Evolutionary conservation across 2,888 invertebrate species (phyloP).

Genomic region (Fragum whitleyi): DNA sequence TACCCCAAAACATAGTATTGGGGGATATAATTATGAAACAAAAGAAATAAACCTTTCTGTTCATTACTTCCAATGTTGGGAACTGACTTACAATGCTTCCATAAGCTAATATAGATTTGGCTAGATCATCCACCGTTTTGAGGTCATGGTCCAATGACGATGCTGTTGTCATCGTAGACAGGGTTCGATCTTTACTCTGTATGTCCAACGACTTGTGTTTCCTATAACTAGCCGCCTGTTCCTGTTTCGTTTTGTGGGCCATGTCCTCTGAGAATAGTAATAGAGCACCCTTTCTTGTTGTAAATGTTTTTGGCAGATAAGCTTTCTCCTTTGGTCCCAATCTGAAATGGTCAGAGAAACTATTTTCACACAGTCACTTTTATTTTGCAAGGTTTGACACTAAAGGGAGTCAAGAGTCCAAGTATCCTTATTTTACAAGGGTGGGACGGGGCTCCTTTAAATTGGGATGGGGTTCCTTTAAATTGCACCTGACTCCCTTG

Average conservation of each 20-base stretch:
- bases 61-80: too few relatives aligned
- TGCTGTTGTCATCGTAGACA: conserved; percentile 35
- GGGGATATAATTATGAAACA: too few relatives aligned
- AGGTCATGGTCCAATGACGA: conserved; percentile 59
- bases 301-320: conserved; percentile 83
- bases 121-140: conserved; percentile 83
- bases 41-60: too few relatives aligned
- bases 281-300: conserved; percentile 83
- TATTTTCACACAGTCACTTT: too few relatives aligned
- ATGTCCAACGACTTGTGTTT: conserved; percentile 42
- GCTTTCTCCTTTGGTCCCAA: conserved; percentile 66
- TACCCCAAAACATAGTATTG: too few relatives aligned
- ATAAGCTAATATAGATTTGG: conserved; percentile 82
- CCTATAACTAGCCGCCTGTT: conserved; percentile 26
- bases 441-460: too few relatives aligned
- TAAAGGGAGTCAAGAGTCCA: too few relatives aligned
- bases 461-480: too few relatives aligned
- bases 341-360: too few relatives aligned
- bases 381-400: too few relatives aligned
- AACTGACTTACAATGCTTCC: conserved; percentile 72
- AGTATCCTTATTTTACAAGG: too few relatives aligned
- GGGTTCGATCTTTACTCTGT: conserved; percentile 31
- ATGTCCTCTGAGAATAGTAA: conserved; percentile 84
- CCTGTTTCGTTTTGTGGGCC: conserved; percentile 69
- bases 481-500: too few relatives aligned